phyloP scores from a whole-genome alignment of 2,113 vertebrate genomes.

The Forbesichthys papilliferus region DNA sequence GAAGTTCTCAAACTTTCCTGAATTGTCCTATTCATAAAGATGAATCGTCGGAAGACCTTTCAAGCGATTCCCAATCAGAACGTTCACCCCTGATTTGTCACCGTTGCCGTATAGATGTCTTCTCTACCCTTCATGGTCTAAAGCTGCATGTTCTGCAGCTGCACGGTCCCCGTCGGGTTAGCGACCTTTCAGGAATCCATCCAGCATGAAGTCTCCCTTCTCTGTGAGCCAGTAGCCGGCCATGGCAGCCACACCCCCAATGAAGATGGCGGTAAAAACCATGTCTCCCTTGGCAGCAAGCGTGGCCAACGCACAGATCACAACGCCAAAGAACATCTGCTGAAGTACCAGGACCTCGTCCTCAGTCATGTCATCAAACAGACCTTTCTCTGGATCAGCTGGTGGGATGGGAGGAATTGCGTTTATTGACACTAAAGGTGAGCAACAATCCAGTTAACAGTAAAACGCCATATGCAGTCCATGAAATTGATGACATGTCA shows the following conservation, averaged over 20 bases:
- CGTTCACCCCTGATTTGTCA: slow-evolving; percentile 54
- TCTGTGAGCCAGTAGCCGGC: slow-evolving; percentile 97
- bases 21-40: slow-evolving; percentile 33
- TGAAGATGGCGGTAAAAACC: slow-evolving; percentile 98
- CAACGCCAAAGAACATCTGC: slow-evolving; percentile 98
- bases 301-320: slow-evolving; percentile 94
- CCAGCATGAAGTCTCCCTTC: slow-evolving; percentile 91
- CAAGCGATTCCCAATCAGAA: slow-evolving; percentile 35
- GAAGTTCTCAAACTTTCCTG: slow-evolving; percentile 29
- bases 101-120: slow-evolving; percentile 24
- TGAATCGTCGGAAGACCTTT: slow-evolving; percentile 48
- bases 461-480: background rate
- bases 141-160: slow-evolving; percentile 15
- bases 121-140: slow-evolving; percentile 14
- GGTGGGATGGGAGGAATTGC: slow-evolving; percentile 1
- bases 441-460: too few relatives aligned
- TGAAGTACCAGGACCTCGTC: slow-evolving; percentile 96
- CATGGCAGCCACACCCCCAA: slow-evolving; percentile 93
- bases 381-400: slow-evolving; percentile 88
- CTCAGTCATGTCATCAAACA: slow-evolving; percentile 93
- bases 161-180: slow-evolving; percentile 38
- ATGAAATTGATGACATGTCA: background rate
- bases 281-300: slow-evolving; percentile 96
- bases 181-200: slow-evolving; percentile 91
- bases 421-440: too few relatives aligned